phyloP scores from a whole-genome alignment of 2,888 invertebrate species.

The Diarsia rubi region DNA sequence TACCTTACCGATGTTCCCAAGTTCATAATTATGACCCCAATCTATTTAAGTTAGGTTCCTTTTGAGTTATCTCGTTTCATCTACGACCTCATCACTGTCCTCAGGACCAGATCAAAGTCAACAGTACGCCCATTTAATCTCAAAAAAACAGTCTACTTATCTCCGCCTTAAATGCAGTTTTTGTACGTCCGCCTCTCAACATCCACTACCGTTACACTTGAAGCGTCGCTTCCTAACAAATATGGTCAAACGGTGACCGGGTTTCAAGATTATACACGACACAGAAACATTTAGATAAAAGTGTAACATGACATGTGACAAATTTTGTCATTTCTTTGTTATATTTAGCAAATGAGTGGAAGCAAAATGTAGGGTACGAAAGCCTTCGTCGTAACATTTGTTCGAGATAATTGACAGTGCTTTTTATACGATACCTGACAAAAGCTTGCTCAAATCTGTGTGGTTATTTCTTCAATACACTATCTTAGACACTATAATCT shows the following conservation, averaged over 20 bases:
- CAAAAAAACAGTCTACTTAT: neutral
- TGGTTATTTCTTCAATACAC: too few species aligned
- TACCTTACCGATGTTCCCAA: too few species aligned
- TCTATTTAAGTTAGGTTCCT: too few species aligned
- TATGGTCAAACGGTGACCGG: conserved; percentile 50
- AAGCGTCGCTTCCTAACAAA: conserved; percentile 47
- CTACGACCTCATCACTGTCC: too few species aligned
- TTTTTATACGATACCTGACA: neutral
- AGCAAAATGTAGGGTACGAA: conserved; percentile 24
- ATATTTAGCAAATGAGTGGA: conserved; percentile 27
- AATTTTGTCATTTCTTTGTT: conserved; percentile 49
- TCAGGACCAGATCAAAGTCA: too few species aligned
- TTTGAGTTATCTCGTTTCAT: too few species aligned
- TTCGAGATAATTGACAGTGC: conserved; percentile 1
- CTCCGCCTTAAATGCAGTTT: conserved; percentile 47
- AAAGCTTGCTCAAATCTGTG: too few species aligned
- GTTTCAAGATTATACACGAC: conserved; percentile 54
- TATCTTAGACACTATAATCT: too few species aligned
- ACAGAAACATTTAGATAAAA: conserved; percentile 55
- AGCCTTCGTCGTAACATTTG: conserved; percentile 1
- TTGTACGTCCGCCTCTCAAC: conserved; percentile 28
- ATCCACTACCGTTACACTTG: conserved; percentile 54
- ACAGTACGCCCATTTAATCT: too few species aligned
- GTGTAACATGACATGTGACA: conserved; percentile 45
- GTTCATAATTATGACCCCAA: too few species aligned